Base-by-base conservation (phyloP, 2,113 vertebrate genomes). In the Pachyramphus minor region DNA sequence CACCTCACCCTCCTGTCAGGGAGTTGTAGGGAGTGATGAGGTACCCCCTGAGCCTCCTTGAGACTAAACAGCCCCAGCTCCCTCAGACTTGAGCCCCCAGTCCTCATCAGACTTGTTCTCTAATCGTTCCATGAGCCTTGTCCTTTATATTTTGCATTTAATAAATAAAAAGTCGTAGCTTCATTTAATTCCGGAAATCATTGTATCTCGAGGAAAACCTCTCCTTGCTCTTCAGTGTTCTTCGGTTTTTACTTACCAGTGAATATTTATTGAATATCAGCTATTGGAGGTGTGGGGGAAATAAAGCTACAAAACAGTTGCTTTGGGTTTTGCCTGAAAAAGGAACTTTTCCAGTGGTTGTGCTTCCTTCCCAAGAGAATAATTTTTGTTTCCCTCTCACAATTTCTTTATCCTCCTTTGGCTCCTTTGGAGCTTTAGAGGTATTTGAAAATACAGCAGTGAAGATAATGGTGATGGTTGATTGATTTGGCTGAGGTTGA, bases 31-130 rank as follows among this genome's bases (percentile, higher is more conserved):
- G 55, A 28, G 33, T 16, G 16, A 25, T 31, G 67, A 25, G 12
- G 3, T 5, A 5, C 20, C 22, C 44, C 8, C 8, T 4, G 8
- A 81, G n/a, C 52, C n/a, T 31, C 30, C 33, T 7, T 1, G 5
- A n/a, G 30, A 17, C 3, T 28, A 17, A 62, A 28, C 17, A 18
- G 35, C 10, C 41, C 47, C 6, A 4, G 19, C 4, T 47, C 50
- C 42, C 23, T 41, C 50, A 49, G 42, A n/a, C n/a, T n/a, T n/a
- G n/a, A n/a, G n/a, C n/a, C n/a, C n/a, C 15, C 0, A 7, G 35
- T n/a, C 41, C n/a, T 14, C 8, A 9, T 18, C 52, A 35, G 19
- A 24, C 35, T 24, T 9, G 2, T n/a, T 66, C 30, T 6, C 30
- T 25, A 23, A 10, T 8, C 42, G 24, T 49, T 20, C 1, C 50